Evolutionary conservation across 2,888 invertebrate species (phyloP), one percentile per base, ranked within the genome.

Genomic region (Pandemis heparana): DNA sequence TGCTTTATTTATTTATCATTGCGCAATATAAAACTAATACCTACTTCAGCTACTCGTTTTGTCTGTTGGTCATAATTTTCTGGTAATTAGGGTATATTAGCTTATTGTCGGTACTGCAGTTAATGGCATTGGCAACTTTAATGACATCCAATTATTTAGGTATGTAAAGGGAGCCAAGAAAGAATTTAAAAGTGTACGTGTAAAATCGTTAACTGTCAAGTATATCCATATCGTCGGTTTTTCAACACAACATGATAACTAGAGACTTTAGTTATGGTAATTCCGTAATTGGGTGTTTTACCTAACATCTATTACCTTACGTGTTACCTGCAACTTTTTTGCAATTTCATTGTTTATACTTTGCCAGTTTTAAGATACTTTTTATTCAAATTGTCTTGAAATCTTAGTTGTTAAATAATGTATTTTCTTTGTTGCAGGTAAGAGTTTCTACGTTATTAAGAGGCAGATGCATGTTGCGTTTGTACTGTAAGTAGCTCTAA

Each of bases 361-460:
- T 53, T 53, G 14, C 2, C 14, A 53, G 18, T 18, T 18, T 53
- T 53, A n/a, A n/a, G 0, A 6, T 51, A 12, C 23, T 32, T 32
- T 32, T 32, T 32, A 32, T 32, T 2, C 23, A 32, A 2, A 32
- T 32, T 0, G 23, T 32, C 23, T 32, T 32, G 23, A 32, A 32
- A 32, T 32, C 23, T 32, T 32, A 32, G 23, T 32, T 32, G 2
- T 4, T 46, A 10, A 14, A 18, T 18, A 53, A 16, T 16, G 8
- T 53, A 18, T 7, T 53, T 18, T 53, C 53, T 53, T 53, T 53
- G 53, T 53, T 53, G 18, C 53, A 53, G 53, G 53, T 53, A 53
- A 53, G 53, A 53, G 9, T 9, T 9, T 53, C 53, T 53, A 18
- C 53, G n/a, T 48, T 67, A 67, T 3, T 10, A 9, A 12, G 10